Evolutionary conservation across 2,113 vertebrate species (phyloP), one percentile per base, ranked within the genome.

Genomic region (Andinoacara biseriatus): DNA sequence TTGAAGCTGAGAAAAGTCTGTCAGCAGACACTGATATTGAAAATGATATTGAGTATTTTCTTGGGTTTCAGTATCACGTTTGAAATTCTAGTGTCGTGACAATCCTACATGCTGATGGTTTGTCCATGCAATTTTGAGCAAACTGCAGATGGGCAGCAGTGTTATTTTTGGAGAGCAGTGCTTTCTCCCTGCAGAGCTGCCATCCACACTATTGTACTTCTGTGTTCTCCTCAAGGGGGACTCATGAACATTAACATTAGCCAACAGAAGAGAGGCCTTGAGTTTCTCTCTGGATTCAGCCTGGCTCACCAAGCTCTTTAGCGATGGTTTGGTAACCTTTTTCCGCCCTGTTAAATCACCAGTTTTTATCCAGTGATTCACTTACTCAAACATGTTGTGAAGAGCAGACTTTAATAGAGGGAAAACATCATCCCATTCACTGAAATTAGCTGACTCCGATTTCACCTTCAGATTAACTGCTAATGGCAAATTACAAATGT

Each of bases 1-100:
- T 3, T 52, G 43, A 20, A 69, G 43, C 43, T 52, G 43, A 17
- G 43, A 43, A 69, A 26, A 31, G 24, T 29, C 24, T 15, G 33
- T 35, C 33, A 31, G 31, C 31, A 31, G 31, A 5, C 38, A 26
- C 40, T 17, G 17, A 9, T 46, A 49, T 9, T 29, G 24, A 69
- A 13, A 52, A 31, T 20, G 43, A 17, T 72, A 52, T 52, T 31
- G 65, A 72, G 43, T 52, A 20, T 31, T 72, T 72, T 72, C 17
- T 26, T 72, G 65, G 43, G 24, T 69, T 29, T 69, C 24, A 18
- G 63, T 52, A 52, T 52, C 65, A 29, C 2, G 3, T 52, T 52
- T 72, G 65, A 72, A 72, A 72, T 72, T 52, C 43, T 72, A 31
- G 65, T 72, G 24, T 72, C 24, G 24, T 72, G 65, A 52, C 65